Evolutionary conservation across 2,797 vertebrate species (phyloP), one percentile per base, ranked within the genome.

Genomic region (Lagodon rhomboides): DNA sequence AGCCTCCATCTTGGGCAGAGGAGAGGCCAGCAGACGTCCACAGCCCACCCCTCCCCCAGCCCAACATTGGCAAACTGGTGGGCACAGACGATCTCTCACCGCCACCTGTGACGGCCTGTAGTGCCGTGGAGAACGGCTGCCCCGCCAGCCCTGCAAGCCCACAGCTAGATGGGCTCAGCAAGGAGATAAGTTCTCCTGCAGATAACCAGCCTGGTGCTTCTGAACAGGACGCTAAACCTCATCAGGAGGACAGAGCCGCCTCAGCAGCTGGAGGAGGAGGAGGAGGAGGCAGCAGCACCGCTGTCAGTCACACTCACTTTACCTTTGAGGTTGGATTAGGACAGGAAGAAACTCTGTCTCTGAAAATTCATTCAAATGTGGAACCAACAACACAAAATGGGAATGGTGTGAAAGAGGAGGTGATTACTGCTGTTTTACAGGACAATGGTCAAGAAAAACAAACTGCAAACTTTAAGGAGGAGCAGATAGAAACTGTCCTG

Each of bases 31-130:
- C 94, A 78, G 94, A 96, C 76, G 74, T 95, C 72, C 94, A 94
- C 86, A 95, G 95, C 76, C 95, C 94, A 0, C 94, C 93, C 5
- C 89, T 95, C n/a, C 94, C 94, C 7, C 95, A 96, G 86, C 95
- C 95, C 62, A 96, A 96, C 82, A 96, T 96, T 22, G 95, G 95
- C 82, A 96, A 96, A 84, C 92, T 95, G 89, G 94, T 95, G 87
- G 94, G 95, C 65, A 77, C 89, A 0, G 97, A 96, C 63, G 96
- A 96, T 79, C 95, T 94, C 63, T 93, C 93, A 84, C 91, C 95
- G 75, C 89, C 92, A 90, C 84, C 94, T 66, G 88, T 95, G 89
- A 86, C 84, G 43, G 80, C 80, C 49, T 72, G 76, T 38, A 22
- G 72, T 38, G 60, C 85, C 0, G 87, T 92, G 67, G 89, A 93